phyloP scores from a whole-genome alignment of 2,888 invertebrate genomes.

The Hyalella azteca region DNA sequence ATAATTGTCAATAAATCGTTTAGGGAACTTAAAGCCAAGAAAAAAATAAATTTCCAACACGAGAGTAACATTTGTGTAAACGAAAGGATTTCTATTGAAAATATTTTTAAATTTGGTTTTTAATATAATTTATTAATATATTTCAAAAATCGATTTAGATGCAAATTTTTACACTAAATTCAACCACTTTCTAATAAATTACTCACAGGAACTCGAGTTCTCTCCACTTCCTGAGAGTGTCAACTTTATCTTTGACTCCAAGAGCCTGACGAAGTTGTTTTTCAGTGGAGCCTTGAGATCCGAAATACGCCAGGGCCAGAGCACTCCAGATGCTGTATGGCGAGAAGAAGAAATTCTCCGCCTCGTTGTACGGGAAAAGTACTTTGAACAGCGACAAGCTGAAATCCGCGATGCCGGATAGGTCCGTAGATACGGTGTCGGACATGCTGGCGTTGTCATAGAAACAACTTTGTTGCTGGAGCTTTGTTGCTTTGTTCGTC shows the following conservation, averaged over 20 bases:
- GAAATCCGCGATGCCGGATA: constrained; percentile 54
- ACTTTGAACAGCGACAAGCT: constrained; percentile 49
- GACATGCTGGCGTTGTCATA: neutral
- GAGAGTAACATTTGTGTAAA: too few species aligned
- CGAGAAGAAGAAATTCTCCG: constrained; percentile 81
- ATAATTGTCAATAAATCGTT: neutral
- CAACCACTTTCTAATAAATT: too few species aligned
- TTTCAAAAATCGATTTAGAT: neutral
- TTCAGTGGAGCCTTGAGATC: constrained; percentile 61
- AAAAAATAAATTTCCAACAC: neutral
- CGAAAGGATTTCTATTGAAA: too few species aligned
- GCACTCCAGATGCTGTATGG: constrained; percentile 88
- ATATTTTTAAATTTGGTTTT: too few species aligned
- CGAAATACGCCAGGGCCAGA: constrained; percentile 78
- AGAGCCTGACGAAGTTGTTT: constrained; percentile 41
- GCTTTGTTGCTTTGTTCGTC: too few species aligned
- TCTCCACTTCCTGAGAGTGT: constrained; percentile 53
- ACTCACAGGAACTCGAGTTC: constrained; percentile 48
- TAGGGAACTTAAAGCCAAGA: neutral
- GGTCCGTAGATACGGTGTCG: constrained; percentile 29
- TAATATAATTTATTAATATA: neutral
- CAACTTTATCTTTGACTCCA: constrained; percentile 43
- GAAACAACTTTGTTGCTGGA: neutral
- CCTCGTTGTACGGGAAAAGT: constrained; percentile 54
- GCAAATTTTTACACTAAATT: too few species aligned